Conservation (phyloP, 2,113 vertebrate species). For the Mellivora capensis region DNA sequence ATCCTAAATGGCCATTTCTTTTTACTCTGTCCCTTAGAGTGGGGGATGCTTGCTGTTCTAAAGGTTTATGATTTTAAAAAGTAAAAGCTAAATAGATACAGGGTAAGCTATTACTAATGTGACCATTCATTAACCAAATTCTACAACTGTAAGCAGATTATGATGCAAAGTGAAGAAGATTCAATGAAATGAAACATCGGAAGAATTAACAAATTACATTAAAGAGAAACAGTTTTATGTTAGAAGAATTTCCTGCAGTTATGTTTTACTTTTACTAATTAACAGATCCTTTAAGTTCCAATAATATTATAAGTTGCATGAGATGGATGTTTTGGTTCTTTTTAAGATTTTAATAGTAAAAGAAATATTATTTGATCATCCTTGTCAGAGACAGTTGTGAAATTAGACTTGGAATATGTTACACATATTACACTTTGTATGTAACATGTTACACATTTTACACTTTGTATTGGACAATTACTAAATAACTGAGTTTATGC, state of each 20-base stretch:
- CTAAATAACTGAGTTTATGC: neutral
- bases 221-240: neutral
- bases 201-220: neutral
- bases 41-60: neutral
- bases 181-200: neutral
- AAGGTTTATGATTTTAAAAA: neutral
- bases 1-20: neutral
- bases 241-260: neutral
- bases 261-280: neutral
- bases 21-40: neutral
- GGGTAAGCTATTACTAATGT: neutral
- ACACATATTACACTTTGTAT: too few species aligned
- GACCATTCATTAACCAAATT: neutral
- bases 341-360: neutral
- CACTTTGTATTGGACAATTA: neutral
- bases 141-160: neutral
- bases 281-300: neutral
- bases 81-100: neutral
- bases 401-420: neutral
- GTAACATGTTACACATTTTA: neutral
- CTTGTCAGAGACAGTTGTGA: neutral
- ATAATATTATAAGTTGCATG: neutral
- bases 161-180: neutral
- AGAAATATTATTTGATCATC: neutral
- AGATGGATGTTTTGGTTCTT: neutral